Percentiles rank a stretch among this genome's conserved stretches.
phyloP scores from a whole-genome alignment of 2,888 invertebrate species.

The Chrysolina haemoptera region DNA sequence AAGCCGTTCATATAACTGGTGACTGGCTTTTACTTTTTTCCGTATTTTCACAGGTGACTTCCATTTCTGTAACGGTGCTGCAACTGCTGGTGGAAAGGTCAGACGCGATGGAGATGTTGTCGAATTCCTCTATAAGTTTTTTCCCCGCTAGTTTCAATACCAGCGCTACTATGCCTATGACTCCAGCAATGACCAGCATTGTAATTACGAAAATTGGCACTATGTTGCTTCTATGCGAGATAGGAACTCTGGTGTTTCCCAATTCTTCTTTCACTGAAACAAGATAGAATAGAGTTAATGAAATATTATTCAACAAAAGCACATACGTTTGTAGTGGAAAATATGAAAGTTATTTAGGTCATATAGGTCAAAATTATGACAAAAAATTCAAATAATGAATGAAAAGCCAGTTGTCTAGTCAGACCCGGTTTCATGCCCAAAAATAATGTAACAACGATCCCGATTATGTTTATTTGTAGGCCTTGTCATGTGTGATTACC shows the following conservation, averaged over 20 bases:
- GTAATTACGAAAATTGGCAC: constrained; percentile 69
- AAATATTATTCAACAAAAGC: not conserved
- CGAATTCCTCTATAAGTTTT: constrained; percentile 67
- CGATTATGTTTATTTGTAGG: too few relatives aligned
- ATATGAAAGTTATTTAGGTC: too few relatives aligned
- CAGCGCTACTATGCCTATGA: constrained; percentile 73
- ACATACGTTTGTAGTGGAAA: too few relatives aligned
- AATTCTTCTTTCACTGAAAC: constrained; percentile 59
- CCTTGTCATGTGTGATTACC: too few relatives aligned
- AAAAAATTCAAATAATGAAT: too few relatives aligned
- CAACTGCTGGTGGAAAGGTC: constrained; percentile 64
- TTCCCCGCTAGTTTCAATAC: constrained; percentile 75
- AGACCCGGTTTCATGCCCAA: too few relatives aligned
- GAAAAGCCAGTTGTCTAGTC: too few relatives aligned
- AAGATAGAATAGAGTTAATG: not conserved
- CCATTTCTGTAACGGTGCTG: constrained; percentile 60
- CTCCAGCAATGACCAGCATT: constrained; percentile 74
- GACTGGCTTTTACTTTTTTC: constrained; percentile 30
- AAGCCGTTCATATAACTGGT: constrained; percentile 4
- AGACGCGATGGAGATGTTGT: constrained; percentile 68
- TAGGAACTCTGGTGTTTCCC: constrained; percentile 37
- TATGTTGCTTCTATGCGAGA: constrained; percentile 53
- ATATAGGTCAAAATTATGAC: too few relatives aligned
- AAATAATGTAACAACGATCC: too few relatives aligned
- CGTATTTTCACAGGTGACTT: constrained; percentile 48